Percentiles rank a stretch among this genome's conserved stretches.
Conservation (phyloP, 2,113 vertebrate genomes). For the Hippolais icterina region DNA sequence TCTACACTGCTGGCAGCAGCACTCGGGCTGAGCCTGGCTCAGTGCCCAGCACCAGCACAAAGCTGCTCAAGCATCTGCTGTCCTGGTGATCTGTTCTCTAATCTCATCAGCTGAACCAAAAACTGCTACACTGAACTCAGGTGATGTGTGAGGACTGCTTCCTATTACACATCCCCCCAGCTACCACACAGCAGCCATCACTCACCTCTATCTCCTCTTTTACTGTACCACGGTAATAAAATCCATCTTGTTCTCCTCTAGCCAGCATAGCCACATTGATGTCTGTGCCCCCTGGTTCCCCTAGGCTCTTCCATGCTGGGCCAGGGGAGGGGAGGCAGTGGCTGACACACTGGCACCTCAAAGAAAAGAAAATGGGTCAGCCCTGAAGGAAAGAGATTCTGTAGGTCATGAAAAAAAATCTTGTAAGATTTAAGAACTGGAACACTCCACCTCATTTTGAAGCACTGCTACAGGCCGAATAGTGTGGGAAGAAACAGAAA, state of each 20-base stretch:
- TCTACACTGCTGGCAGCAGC: background rate
- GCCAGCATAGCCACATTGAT: slow-evolving; percentile 77
- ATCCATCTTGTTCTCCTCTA: slow-evolving; percentile 77
- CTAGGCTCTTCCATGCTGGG: background rate
- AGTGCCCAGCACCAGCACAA: background rate
- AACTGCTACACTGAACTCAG: background rate
- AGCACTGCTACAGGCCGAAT: background rate
- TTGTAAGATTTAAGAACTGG: background rate
- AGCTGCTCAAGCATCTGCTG: background rate
- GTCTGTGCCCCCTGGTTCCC: background rate
- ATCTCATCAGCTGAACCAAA: background rate
- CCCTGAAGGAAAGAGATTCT: background rate
- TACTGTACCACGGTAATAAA: slow-evolving; percentile 82
- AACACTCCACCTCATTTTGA: background rate
- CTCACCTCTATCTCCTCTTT: slow-evolving; percentile 78
- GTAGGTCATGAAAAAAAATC: background rate
- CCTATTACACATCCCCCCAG: accelerated
- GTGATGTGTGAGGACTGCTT: background rate
- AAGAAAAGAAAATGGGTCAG: slow-evolving; percentile 11
- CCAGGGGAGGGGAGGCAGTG: background rate
- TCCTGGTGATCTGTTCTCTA: background rate
- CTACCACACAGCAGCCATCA: background rate
- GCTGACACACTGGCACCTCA: slow-evolving; percentile 59
- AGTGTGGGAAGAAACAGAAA: background rate
- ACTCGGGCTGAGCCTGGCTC: background rate